phyloP scores from a whole-genome alignment of 2,888 invertebrate species.

The Chamaedrilus cognettii region DNA sequence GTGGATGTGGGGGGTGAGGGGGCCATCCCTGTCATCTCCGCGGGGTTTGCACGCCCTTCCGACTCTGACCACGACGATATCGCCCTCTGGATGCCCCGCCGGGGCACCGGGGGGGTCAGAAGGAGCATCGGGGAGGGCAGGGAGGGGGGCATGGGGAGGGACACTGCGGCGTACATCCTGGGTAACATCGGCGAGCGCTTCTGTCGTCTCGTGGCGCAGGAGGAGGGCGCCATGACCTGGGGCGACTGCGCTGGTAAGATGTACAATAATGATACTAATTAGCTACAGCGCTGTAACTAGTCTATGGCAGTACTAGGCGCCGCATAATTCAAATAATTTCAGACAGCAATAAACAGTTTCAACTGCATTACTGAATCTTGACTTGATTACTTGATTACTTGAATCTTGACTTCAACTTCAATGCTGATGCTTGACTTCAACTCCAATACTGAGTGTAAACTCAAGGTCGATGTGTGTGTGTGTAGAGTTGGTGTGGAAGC shows the following conservation, averaged over 20 bases:
- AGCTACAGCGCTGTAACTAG: too few relatives aligned
- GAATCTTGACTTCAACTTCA: too few relatives aligned
- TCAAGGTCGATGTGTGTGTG: too few relatives aligned
- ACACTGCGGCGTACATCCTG: conserved; percentile 85
- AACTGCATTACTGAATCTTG: too few relatives aligned
- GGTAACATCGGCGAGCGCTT: conserved; percentile 88
- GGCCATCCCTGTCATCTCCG: background rate
- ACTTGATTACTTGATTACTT: too few relatives aligned
- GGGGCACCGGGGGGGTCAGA: background rate
- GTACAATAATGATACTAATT: too few relatives aligned
- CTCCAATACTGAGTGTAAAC: too few relatives aligned
- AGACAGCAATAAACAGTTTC: too few relatives aligned
- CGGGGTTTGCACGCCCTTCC: background rate
- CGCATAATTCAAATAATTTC: too few relatives aligned
- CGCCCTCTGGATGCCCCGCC: conserved; percentile 2
- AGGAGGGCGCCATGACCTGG: conserved; percentile 72
- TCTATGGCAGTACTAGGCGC: too few relatives aligned
- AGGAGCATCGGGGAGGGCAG: too few relatives aligned
- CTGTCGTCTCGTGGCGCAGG: conserved; percentile 89
- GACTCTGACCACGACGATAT: background rate
- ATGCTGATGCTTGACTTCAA: too few relatives aligned
- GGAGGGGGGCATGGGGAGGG: conserved; percentile 58
- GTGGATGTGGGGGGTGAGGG: background rate
- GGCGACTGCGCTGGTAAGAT: conserved; percentile 23
- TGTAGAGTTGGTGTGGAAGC: conserved; percentile 84